A percentile compares a stretch with the other conserved stretches of the same genome.
Evolutionary conservation across 1,140 invertebrate species (phyloP).

Genomic region (Xylocopa sonorina): DNA sequence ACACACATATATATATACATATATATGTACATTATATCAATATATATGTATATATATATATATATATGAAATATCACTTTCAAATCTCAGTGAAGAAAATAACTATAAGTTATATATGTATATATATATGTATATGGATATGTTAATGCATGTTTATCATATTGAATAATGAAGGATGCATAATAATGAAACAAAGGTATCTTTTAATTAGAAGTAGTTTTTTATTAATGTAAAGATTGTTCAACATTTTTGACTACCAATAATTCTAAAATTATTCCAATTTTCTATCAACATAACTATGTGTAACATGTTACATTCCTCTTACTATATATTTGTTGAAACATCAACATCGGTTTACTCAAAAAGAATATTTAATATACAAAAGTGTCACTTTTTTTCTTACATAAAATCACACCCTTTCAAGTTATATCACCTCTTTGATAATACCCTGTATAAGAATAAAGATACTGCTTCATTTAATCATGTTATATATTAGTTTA

Average conservation of each 20-base stretch:
- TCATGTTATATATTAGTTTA: neutral
- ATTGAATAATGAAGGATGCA: neutral
- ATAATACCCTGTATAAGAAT: neutral
- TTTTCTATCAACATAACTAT: neutral
- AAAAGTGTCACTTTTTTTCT: neutral
- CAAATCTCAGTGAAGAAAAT: no score
- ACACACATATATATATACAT: no score
- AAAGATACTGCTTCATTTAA: neutral
- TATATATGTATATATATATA: no score
- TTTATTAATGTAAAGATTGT: neutral
- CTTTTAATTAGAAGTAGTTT: neutral
- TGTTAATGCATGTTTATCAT: no score
- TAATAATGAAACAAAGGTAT: neutral
- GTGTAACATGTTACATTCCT: neutral
- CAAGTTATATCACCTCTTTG: neutral
- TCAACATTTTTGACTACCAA: no score
- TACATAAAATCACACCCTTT: neutral
- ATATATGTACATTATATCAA: no score
- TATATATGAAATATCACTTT: no score
- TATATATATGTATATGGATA: no score
- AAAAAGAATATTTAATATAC: neutral
- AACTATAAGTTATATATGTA: no score
- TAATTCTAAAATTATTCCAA: no score
- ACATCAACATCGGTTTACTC: neutral
- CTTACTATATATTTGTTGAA: neutral